Percentiles rank a stretch among this genome's conserved stretches.
Evolutionary conservation across 1,140 invertebrate species (phyloP).

Genomic region (Zaprionus vittiger): DNA sequence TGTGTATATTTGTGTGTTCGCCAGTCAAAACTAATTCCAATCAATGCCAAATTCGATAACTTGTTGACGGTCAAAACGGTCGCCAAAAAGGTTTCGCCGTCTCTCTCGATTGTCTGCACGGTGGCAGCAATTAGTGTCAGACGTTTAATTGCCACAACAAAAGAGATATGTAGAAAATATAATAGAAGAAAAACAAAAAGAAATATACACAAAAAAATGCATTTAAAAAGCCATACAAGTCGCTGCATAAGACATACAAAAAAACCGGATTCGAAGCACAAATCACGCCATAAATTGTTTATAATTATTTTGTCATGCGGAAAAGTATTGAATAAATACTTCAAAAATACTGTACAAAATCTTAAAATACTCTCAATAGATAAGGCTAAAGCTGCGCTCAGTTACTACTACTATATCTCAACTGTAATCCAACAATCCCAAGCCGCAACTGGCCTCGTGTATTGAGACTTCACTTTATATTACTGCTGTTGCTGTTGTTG

Average conservation of each 20-base stretch:
- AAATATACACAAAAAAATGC: slow-evolving; percentile 24
- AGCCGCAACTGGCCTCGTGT: slow-evolving; percentile 16
- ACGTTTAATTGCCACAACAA: slow-evolving; percentile 66
- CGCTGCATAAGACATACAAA: slow-evolving; percentile 3
- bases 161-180: slow-evolving; percentile 58
- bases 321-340: slow-evolving; percentile 16
- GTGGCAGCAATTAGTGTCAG: slow-evolving; percentile 77
- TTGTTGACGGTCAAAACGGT: slow-evolving; percentile 47
- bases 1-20: slow-evolving; percentile 40
- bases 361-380: slow-evolving; percentile 8
- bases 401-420: not conserved
- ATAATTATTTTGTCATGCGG: slow-evolving; percentile 43
- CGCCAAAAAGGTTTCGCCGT: slow-evolving; percentile 40
- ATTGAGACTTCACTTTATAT: slow-evolving; percentile 38
- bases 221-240: slow-evolving; percentile 39
- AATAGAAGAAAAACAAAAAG: not conserved
- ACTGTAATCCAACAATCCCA: not conserved
- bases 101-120: slow-evolving; percentile 44
- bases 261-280: slow-evolving; percentile 25
- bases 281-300: slow-evolving; percentile 39
- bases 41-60: slow-evolving; percentile 59
- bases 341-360: slow-evolving; percentile 3
- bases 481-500: not conserved
- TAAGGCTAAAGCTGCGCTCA: not conserved
- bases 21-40: slow-evolving; percentile 73